phyloP scores from a whole-genome alignment of 2,888 invertebrate genomes.

The Aspidiotus rigidus region DNA sequence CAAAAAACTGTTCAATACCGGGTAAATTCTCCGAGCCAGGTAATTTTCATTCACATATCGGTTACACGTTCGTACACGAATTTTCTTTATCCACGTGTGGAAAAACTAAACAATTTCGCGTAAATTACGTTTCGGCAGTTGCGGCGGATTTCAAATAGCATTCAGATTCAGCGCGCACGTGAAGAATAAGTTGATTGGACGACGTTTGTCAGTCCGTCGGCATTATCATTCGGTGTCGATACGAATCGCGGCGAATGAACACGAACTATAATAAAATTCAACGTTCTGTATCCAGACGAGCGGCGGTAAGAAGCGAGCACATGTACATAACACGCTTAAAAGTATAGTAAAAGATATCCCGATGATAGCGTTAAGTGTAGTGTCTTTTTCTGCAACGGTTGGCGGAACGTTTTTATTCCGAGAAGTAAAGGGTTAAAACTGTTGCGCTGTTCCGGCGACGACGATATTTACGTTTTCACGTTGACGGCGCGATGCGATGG shows the following conservation, averaged over 20 bases:
- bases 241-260: conserved; percentile 26
- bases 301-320: background rate
- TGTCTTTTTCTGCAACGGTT: conserved; percentile 11
- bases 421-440: conserved; percentile 1
- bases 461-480: background rate
- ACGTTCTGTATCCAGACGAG: background rate
- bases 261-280: conserved; percentile 24
- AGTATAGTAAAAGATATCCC: conserved; percentile 30
- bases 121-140: conserved; percentile 1
- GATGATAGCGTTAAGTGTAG: conserved; percentile 19
- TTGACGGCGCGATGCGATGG: background rate
- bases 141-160: conserved; percentile 27
- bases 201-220: conserved; percentile 25
- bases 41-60: too few relatives aligned
- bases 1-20: too few relatives aligned
- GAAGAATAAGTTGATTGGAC: conserved; percentile 33
- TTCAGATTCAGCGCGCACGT: conserved; percentile 27
- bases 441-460: background rate
- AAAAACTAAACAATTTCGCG: too few relatives aligned
- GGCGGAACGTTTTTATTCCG: background rate
- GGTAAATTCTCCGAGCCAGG: too few relatives aligned
- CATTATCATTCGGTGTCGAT: conserved; percentile 30
- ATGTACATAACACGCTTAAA: too few relatives aligned
- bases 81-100: too few relatives aligned
- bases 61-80: too few relatives aligned